Base-by-base conservation (phyloP, 2,888 invertebrate species). In the Leucoma salicis region DNA sequence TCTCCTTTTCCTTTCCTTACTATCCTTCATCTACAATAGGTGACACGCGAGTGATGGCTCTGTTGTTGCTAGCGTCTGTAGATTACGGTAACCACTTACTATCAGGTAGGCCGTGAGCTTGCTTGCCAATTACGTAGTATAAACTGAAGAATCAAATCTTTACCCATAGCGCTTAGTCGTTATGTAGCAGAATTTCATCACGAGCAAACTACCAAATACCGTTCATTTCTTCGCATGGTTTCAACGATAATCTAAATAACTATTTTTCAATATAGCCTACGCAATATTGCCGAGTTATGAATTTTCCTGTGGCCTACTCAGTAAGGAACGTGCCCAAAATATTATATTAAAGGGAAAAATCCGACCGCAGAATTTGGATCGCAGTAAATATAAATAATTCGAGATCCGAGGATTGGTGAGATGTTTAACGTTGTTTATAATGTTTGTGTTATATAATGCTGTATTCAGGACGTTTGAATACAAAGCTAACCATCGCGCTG, bases 201-300 rank as follows among this genome's bases (percentile, higher is more conserved):
- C 41, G 43, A 49, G 55, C 53, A 48, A 46, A 53, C 44, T 39
- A 37, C 7, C 34, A 42, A 53, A 69, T 67, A 50, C 63, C 57
- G 46, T 46, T 40, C 56, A 50, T 62, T 57, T 63, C 66, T 62
- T 60, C 59, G 59, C 51, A 47, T 50, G 53, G 57, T 46, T 50
- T 58, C 49, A 31, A 49, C 46, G 46, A 55, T 74, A 76, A 82
- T 78, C 78, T 77, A 79, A 82, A 82, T 81, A 83, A 84, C 82
- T 82, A 85, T 81, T 84, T 86, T 86, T 86, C 84, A 86, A 86
- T 86, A 84, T 71, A 75, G 72, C 71, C 42, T 14, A 46, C 41
- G 66, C 73, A 73, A 75, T 75, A 78, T 71, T 52, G 66, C 64
- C 53, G 61, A 67, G 76, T 74, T 81, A 83, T 85, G 84, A 84